Percentiles rank a stretch among this genome's conserved stretches.
These are phyloP conservation scores for Lutraria rhynchaena DNA, from an alignment of 1,140 invertebrate species.

Conservation along the genomic window DNA sequence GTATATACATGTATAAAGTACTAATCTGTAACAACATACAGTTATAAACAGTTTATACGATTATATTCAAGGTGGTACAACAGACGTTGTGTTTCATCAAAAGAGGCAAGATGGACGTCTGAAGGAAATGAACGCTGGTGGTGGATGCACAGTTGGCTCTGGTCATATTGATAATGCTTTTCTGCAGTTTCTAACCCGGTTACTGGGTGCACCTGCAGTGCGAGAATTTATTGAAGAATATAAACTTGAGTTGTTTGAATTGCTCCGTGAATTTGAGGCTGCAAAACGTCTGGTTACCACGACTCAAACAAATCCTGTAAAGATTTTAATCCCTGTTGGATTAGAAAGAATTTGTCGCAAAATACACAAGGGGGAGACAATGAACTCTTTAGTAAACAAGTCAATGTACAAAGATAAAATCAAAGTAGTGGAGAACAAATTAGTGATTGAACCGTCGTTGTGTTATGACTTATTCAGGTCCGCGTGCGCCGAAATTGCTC, in stretches of 20 bases:
- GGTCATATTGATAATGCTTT: conserved; percentile 74
- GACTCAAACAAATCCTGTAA: neutral
- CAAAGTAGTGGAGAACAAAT: conserved; percentile 49
- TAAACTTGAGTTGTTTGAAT: conserved; percentile 66
- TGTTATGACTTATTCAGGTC: conserved; percentile 47
- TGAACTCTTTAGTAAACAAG: conserved; percentile 24
- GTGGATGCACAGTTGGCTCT: conserved; percentile 74
- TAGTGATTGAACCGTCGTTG: conserved; percentile 40
- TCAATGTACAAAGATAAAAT: conserved; percentile 49
- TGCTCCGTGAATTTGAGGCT: conserved; percentile 57
- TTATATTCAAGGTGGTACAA: conserved; percentile 71
- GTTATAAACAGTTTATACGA: no score
- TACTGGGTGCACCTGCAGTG: conserved; percentile 73
- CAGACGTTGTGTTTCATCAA: conserved; percentile 74
- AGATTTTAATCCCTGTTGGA: conserved; percentile 19
- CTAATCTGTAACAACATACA: no score
- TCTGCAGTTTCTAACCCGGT: conserved; percentile 67
- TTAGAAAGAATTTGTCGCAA: conserved; percentile 54
- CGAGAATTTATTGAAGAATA: conserved; percentile 65
- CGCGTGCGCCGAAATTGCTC: conserved; percentile 49
- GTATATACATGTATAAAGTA: no score
- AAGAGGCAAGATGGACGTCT: conserved; percentile 70
- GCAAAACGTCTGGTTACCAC: conserved; percentile 48
- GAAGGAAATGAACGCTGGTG: conserved; percentile 72
- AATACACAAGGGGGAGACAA: conserved; percentile 26